These are phyloP conservation scores for Pyrrhia umbra DNA, from an alignment of 2,888 invertebrate genomes.

Conservation along the genomic window DNA sequence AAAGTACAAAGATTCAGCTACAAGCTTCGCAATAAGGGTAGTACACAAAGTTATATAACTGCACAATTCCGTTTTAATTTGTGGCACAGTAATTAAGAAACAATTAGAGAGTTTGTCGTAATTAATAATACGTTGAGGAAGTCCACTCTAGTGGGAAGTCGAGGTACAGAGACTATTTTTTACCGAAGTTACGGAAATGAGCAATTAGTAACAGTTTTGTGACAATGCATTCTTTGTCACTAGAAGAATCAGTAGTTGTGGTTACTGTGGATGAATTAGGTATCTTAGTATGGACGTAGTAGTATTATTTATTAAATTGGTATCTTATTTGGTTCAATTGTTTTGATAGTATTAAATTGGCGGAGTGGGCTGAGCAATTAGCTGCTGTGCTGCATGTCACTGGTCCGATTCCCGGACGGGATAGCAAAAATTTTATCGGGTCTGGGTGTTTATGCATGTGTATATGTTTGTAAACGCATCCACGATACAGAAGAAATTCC, in stretches of 20 bases:
- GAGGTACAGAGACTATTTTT: background rate
- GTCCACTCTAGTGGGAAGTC: background rate
- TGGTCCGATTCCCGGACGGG: no score
- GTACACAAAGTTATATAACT: conserved; percentile 14
- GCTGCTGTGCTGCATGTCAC: no score
- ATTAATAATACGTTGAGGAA: conserved; percentile 13
- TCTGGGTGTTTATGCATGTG: no score
- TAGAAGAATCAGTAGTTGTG: background rate
- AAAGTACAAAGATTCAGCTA: conserved; percentile 5
- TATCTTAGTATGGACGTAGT: no score
- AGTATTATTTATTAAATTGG: no score
- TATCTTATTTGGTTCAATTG: no score
- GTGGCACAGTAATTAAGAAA: conserved; percentile 16
- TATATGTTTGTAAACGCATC: no score
- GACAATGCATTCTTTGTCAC: background rate
- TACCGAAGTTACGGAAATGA: background rate
- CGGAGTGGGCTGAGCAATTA: no score
- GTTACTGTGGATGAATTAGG: no score
- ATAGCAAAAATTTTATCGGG: no score
- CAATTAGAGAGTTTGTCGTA: conserved; percentile 7
- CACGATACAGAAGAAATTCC: no score
- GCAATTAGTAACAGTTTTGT: background rate
- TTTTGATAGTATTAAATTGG: no score
- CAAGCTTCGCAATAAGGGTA: conserved; percentile 18
- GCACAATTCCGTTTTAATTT: conserved; percentile 23